Evolutionary conservation across 2,113 vertebrate species (phyloP).

Genomic region (Isurus oxyrinchus): DNA sequence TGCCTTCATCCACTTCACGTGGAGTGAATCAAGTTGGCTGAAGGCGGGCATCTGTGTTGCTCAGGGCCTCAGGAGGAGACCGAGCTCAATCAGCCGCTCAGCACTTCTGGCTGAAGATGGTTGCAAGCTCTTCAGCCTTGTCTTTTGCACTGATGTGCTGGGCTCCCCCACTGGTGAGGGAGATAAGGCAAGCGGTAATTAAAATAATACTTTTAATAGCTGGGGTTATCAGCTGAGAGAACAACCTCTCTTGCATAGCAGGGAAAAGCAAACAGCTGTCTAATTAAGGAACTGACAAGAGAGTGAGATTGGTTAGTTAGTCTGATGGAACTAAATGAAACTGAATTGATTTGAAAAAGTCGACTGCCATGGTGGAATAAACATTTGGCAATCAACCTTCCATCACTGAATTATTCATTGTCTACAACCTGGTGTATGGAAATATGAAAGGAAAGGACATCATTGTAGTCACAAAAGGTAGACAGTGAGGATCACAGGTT

Average conservation of each 20-base stretch:
- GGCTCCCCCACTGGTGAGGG: too few species aligned
- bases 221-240: neutral
- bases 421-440: neutral
- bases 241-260: neutral
- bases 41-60: too few species aligned
- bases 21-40: too few species aligned
- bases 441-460: neutral
- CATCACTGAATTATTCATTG: neutral
- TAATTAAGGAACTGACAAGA: neutral
- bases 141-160: too few species aligned
- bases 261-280: neutral
- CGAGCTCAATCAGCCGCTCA: too few species aligned
- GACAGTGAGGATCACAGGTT: neutral
- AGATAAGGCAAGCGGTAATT: neutral
- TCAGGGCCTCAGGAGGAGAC: too few species aligned
- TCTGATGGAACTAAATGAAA: neutral
- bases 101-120: too few species aligned
- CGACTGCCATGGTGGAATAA: neutral
- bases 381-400: neutral
- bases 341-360: neutral
- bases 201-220: neutral
- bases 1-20: too few species aligned
- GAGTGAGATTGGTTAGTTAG: neutral
- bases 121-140: too few species aligned
- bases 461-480: neutral